These are phyloP conservation scores for Phrynocephalus versicolor DNA, from an alignment of 2,113 vertebrate genomes.

Conservation along the genomic window DNA sequence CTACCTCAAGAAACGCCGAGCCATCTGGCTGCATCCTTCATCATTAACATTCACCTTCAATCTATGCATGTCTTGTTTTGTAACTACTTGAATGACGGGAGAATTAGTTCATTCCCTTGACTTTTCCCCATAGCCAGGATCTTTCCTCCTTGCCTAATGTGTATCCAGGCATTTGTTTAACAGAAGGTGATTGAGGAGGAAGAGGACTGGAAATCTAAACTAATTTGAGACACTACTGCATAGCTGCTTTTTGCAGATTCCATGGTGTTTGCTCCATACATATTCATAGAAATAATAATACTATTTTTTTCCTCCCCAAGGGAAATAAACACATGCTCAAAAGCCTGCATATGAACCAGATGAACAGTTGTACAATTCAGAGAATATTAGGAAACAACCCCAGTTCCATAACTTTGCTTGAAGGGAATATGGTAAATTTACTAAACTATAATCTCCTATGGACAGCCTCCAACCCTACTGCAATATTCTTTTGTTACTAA, in stretches of 20 bases:
- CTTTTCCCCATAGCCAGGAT: slow-evolving; percentile 24
- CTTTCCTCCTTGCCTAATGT: slow-evolving; percentile 29
- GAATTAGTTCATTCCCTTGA: slow-evolving; percentile 56
- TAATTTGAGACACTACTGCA: slow-evolving; percentile 55
- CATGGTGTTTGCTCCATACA: slow-evolving; percentile 57
- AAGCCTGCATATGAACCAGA: slow-evolving; percentile 28
- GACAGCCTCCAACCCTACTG: not conserved
- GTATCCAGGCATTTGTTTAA: slow-evolving; percentile 58
- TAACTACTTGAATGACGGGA: slow-evolving; percentile 64
- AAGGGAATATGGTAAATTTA: not conserved
- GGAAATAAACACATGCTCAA: slow-evolving; percentile 41
- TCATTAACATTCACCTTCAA: slow-evolving; percentile 72
- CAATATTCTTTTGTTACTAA: not conserved
- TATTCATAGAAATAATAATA: slow-evolving; percentile 58
- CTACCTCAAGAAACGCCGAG: slow-evolving; percentile 53
- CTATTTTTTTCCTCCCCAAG: slow-evolving; percentile 34
- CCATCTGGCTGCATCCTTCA: slow-evolving; percentile 62
- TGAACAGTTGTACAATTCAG: slow-evolving; percentile 18
- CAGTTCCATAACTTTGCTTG: not conserved
- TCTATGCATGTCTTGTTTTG: slow-evolving; percentile 62
- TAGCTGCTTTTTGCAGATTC: slow-evolving; percentile 62
- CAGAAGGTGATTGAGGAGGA: slow-evolving; percentile 49
- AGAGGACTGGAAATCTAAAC: slow-evolving; percentile 60
- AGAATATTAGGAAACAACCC: slow-evolving; percentile 4
- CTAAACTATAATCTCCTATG: not conserved